A percentile compares a stretch with the other conserved stretches of the same genome.
phyloP scores from a whole-genome alignment of 2,888 invertebrate species.

The Philonicus albiceps region DNA sequence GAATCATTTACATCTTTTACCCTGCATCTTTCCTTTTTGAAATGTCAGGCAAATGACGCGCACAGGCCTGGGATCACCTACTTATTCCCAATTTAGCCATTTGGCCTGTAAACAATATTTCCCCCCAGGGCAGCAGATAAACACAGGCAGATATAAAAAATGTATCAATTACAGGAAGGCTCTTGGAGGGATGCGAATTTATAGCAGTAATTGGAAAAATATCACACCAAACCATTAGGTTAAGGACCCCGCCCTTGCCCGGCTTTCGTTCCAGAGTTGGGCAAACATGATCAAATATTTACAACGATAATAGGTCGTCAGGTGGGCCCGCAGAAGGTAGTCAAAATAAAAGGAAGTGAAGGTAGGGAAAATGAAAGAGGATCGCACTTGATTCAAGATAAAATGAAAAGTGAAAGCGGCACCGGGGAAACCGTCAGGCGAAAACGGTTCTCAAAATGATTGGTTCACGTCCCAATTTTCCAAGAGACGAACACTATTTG shows the following conservation, averaged over 20 bases:
- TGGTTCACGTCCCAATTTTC: constrained; percentile 11
- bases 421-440: not conserved
- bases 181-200: not conserved
- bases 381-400: constrained; percentile 30
- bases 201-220: constrained; percentile 32
- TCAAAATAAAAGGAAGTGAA: not conserved
- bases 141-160: not conserved
- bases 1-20: not conserved
- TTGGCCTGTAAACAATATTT: not conserved
- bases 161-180: constrained; percentile 15
- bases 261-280: not conserved
- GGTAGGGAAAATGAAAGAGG: not conserved
- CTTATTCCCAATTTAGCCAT: not conserved
- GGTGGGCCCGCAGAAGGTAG: not conserved
- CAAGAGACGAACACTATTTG: not conserved
- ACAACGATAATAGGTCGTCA: constrained; percentile 22
- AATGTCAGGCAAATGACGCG: not conserved
- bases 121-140: not conserved
- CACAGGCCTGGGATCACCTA: not conserved
- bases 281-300: constrained; percentile 36
- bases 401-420: constrained; percentile 36
- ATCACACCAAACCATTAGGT: constrained; percentile 5
- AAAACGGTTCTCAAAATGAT: not conserved
- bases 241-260: not conserved
- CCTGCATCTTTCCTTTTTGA: not conserved